Evolutionary conservation across 2,797 vertebrate genomes (phyloP).

Genomic region (Columba guinea): DNA sequence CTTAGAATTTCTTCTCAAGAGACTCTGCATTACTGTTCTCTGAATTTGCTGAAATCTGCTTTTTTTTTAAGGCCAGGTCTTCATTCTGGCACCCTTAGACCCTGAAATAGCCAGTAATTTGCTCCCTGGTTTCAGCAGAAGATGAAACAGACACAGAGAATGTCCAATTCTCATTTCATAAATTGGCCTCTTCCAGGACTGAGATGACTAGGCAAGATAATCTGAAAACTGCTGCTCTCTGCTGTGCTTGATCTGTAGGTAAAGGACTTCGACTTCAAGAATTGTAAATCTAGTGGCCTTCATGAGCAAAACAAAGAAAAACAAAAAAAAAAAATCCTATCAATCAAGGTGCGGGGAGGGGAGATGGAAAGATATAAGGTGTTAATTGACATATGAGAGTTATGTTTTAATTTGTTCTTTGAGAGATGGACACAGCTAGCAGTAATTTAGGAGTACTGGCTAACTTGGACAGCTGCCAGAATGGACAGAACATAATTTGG

Average conservation of each 20-base stretch:
- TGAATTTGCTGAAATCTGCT: background rate
- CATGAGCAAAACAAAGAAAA: background rate
- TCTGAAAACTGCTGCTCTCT: background rate
- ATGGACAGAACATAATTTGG: background rate
- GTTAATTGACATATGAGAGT: background rate
- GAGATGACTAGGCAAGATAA: background rate
- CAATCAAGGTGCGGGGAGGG: background rate
- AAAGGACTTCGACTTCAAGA: background rate
- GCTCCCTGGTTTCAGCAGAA: background rate
- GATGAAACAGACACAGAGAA: background rate
- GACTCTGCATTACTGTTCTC: background rate
- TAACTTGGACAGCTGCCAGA: background rate
- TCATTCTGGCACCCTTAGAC: background rate
- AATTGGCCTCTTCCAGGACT: background rate
- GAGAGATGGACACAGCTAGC: background rate
- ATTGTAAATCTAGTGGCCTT: background rate
- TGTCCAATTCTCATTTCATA: background rate
- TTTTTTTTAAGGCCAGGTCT: background rate
- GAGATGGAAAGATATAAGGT: background rate
- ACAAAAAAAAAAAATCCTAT: background rate
- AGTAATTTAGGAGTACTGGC: background rate
- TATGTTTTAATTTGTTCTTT: background rate
- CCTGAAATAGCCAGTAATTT: slow-evolving; percentile 13
- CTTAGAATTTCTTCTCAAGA: background rate
- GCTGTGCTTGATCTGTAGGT: background rate